Percentiles rank a stretch among this genome's conserved stretches.
Conservation (phyloP, 1,140 invertebrate genomes). For the Parapsyche elsis region DNA sequence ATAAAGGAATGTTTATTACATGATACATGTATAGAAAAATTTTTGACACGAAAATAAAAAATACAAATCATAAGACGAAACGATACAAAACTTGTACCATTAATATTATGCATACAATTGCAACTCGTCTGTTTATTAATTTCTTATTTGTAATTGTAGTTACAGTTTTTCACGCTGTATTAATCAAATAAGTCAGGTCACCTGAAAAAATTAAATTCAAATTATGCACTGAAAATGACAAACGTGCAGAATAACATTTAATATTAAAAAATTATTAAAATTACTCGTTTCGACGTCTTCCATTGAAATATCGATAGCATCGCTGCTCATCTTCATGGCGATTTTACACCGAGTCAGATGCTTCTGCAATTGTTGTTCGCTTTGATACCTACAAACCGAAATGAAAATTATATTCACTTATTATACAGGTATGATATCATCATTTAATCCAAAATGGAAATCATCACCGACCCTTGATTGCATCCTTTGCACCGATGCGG, state of each 20-base stretch:
- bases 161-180: background rate
- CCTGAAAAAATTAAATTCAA: background rate
- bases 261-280: background rate
- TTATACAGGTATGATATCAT: background rate
- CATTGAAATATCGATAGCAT: constrained; percentile 5
- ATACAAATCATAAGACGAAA: too few relatives aligned
- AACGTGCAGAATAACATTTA: too few relatives aligned
- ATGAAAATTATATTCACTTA: background rate
- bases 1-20: background rate
- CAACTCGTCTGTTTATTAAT: too few relatives aligned
- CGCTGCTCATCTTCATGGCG: constrained; percentile 33
- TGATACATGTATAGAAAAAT: background rate
- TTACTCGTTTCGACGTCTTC: constrained; percentile 25
- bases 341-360: constrained; percentile 46
- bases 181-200: constrained; percentile 1
- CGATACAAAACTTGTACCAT: too few relatives aligned
- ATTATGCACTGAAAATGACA: too few relatives aligned
- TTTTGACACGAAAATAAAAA: too few relatives aligned
- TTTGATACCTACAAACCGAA: constrained; percentile 50
- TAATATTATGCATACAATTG: too few relatives aligned
- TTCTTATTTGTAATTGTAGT: background rate
- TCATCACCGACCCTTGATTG: constrained; percentile 51
- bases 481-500: constrained; percentile 54
- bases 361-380: constrained; percentile 48
- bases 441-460: constrained; percentile 5